Base-by-base conservation (phyloP, 1,140 invertebrate genomes). In the Lineus longissimus region DNA sequence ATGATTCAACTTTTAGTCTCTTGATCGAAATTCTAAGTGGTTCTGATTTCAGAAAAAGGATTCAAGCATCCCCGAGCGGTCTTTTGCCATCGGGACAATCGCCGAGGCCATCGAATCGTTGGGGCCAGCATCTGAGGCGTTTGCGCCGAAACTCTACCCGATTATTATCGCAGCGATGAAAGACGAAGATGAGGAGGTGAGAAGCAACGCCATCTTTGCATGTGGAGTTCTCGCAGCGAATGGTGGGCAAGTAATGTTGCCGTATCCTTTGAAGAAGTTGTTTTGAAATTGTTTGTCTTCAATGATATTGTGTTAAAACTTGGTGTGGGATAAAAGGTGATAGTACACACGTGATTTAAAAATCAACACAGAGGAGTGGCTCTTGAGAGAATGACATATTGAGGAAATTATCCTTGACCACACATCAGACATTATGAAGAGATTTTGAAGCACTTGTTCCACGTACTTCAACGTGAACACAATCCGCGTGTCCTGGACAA, bases 121-220 rank as follows among this genome's bases (percentile, higher is more conserved):
- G 43, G 85, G 86, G 15, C 71, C 83, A 1, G 82, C 83, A 51
- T 78, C 69, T 0, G 79, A 76, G 27, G 77, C 81, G 17, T 90
- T 88, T 74, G 82, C 87, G 15, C 76, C 83, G 23, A 77, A 85
- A 45, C 73, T 92, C 41, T 83, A 89, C 47, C 86, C 88, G 13
- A 67, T 88, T 23, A 86, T 91, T 64, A 78, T 89, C 17, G 82
- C 76, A 60, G 83, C 85, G 19, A 81, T 85, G 0, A 82, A 65
- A 17, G 89, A 92, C 77, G 63, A 83, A 2, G 85, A 87, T 68
- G 86, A 86, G 29, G 87, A 91, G 79, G 88, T 91, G 1, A 83
- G 90, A 25, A 91, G 90, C 72, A 93, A 93, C 80, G 84, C 88
- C 0, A 87, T 89, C 41, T 92, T 85, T 81, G 90, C 88, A 27